Percentiles rank a stretch among this genome's conserved stretches.
Conservation (phyloP, 2,113 vertebrate species). For the Silurus asotus region DNA sequence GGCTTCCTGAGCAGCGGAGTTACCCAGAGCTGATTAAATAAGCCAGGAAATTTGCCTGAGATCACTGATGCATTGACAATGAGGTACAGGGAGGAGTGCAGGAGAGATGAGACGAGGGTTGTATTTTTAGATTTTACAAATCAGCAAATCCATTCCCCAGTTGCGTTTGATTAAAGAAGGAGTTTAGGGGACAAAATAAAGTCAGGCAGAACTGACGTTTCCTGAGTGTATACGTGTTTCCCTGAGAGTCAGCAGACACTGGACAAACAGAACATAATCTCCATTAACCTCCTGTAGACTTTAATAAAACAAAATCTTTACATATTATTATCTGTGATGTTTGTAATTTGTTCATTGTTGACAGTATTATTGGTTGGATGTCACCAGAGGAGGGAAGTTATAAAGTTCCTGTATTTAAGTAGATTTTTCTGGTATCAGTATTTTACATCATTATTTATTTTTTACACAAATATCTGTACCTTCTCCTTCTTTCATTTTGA, state of each 20-base stretch:
- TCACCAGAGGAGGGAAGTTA: too few relatives aligned
- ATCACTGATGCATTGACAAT: constrained; percentile 9
- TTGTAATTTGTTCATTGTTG: background rate
- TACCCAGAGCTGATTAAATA: constrained; percentile 9
- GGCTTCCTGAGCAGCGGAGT: background rate
- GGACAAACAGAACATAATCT: background rate
- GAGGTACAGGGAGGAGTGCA: background rate
- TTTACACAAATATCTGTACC: too few relatives aligned
- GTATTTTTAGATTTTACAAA: background rate
- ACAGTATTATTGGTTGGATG: background rate
- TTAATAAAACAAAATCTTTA: background rate
- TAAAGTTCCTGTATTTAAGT: too few relatives aligned
- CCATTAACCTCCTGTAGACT: background rate
- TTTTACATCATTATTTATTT: too few relatives aligned
- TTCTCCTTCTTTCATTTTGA: too few relatives aligned
- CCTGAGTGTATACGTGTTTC: background rate
- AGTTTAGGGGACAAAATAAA: background rate
- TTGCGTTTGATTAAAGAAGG: background rate
- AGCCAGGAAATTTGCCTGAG: background rate
- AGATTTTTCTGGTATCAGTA: too few relatives aligned
- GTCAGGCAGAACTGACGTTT: background rate
- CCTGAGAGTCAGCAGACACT: background rate
- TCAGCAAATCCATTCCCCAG: background rate
- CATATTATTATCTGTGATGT: background rate
- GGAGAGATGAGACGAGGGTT: background rate